phyloP scores from a whole-genome alignment of 2,797 vertebrate species.

The Lagocephalus sceleratus region DNA sequence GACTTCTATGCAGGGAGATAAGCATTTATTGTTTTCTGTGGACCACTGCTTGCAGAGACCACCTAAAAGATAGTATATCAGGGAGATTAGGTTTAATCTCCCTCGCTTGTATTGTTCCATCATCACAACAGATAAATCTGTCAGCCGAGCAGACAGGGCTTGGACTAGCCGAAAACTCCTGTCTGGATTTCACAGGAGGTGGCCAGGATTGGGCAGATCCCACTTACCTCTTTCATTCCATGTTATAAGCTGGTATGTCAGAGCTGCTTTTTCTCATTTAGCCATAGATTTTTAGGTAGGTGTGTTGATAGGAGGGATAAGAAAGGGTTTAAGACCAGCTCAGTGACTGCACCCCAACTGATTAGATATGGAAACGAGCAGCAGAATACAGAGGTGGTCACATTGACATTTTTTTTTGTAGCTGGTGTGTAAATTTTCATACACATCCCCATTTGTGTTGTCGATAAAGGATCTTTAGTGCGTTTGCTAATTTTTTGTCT shows the following conservation, averaged over 20 bases:
- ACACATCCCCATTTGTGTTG: slow-evolving; percentile 48
- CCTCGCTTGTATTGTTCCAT: slow-evolving; percentile 49
- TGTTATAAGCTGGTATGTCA: slow-evolving; percentile 75
- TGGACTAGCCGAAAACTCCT: slow-evolving; percentile 40
- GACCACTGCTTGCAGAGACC: slow-evolving; percentile 28
- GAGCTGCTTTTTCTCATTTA: slow-evolving; percentile 54
- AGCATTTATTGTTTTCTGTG: slow-evolving; percentile 26
- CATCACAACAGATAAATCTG: slow-evolving; percentile 68
- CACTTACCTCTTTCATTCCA: slow-evolving; percentile 56
- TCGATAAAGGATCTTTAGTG: slow-evolving; percentile 30
- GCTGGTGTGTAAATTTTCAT: neutral
- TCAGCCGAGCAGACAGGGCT: slow-evolving; percentile 53
- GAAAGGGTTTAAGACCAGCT: slow-evolving; percentile 58
- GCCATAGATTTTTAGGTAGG: slow-evolving; percentile 54
- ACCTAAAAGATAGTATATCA: slow-evolving; percentile 41
- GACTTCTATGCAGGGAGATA: slow-evolving; percentile 23
- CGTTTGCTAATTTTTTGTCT: slow-evolving; percentile 54
- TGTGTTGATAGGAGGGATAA: slow-evolving; percentile 66
- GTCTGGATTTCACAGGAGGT: slow-evolving; percentile 43
- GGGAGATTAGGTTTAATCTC: slow-evolving; percentile 51
- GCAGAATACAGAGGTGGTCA: slow-evolving; percentile 25
- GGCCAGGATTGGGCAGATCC: slow-evolving; percentile 63
- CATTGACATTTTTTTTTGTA: slow-evolving; percentile 4
- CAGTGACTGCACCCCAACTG: slow-evolving; percentile 55
- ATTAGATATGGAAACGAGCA: slow-evolving; percentile 46